A percentile compares a stretch with the other conserved stretches of the same genome.
These are phyloP conservation scores for Eupithecia dodoneata DNA, from an alignment of 2,888 invertebrate genomes.

Conservation along the genomic window DNA sequence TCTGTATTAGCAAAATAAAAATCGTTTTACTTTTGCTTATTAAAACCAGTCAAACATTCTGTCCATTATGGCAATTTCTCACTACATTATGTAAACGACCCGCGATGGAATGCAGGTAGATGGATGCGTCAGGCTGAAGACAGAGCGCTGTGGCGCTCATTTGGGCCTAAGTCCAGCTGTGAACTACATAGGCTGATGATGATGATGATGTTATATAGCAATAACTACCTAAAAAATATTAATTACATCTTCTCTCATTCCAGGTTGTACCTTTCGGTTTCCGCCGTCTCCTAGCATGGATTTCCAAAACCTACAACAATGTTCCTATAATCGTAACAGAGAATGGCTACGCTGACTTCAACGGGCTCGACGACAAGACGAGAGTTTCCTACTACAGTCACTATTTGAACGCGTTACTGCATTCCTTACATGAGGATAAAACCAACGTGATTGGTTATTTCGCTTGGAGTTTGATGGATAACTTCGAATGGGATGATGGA, in stretches of 20 bases:
- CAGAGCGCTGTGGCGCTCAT: no score
- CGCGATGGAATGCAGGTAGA: no score
- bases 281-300: constrained; percentile 81
- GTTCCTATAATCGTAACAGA: constrained; percentile 83
- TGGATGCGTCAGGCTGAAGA: no score
- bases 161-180: no score
- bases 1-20: no score
- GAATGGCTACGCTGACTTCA: constrained; percentile 82
- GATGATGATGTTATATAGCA: no score
- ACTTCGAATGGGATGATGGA: constrained; percentile 92
- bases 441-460: constrained; percentile 88
- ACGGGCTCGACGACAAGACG: constrained; percentile 78
- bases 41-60: not conserved
- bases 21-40: no score
- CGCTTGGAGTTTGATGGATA: constrained; percentile 93
- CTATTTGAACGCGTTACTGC: constrained; percentile 76
- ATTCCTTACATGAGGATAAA: constrained; percentile 83
- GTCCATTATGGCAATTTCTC: no score
- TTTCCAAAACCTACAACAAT: constrained; percentile 80
- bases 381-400: constrained; percentile 85
- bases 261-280: constrained; percentile 85
- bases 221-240: no score
- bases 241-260: constrained; percentile 16
- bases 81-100: no score
- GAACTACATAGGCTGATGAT: no score